phyloP scores from a whole-genome alignment of 1,140 invertebrate genomes.

The Heliconius melpomene region DNA sequence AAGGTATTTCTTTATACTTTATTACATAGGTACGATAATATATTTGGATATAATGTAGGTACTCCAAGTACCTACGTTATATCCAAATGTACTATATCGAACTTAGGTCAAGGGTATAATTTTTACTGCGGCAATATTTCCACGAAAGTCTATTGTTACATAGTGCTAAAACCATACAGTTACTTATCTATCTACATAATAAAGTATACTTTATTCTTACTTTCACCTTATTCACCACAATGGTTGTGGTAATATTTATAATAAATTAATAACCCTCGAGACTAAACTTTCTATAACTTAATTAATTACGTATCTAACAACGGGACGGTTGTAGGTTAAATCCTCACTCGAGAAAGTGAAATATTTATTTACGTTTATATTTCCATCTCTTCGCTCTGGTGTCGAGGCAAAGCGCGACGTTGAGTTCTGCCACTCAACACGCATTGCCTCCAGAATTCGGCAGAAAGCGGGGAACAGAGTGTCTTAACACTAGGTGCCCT shows the following conservation, averaged over 20 bases:
- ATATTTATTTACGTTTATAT: too few relatives aligned
- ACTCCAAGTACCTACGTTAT: background rate
- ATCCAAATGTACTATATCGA: background rate
- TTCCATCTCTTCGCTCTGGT: too few relatives aligned
- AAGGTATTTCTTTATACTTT: too few relatives aligned
- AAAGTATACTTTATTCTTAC: background rate
- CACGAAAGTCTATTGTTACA: background rate
- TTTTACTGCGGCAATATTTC: conserved; percentile 30
- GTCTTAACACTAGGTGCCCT: too few relatives aligned
- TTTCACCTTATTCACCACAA: conserved; percentile 11
- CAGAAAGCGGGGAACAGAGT: too few relatives aligned
- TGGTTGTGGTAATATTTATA: background rate
- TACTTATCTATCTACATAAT: background rate
- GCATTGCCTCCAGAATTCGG: too few relatives aligned
- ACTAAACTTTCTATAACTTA: background rate
- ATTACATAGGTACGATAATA: too few relatives aligned
- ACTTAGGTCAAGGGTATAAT: conserved; percentile 29
- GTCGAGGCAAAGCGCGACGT: too few relatives aligned
- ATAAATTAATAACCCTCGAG: background rate
- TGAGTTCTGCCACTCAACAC: too few relatives aligned
- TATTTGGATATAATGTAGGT: too few relatives aligned
- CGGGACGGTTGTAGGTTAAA: too few relatives aligned
- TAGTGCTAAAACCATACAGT: background rate
- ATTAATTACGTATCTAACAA: background rate
- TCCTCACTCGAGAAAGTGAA: too few relatives aligned